phyloP scores from a whole-genome alignment of 2,113 vertebrate genomes.

The Mirounga angustirostris region DNA sequence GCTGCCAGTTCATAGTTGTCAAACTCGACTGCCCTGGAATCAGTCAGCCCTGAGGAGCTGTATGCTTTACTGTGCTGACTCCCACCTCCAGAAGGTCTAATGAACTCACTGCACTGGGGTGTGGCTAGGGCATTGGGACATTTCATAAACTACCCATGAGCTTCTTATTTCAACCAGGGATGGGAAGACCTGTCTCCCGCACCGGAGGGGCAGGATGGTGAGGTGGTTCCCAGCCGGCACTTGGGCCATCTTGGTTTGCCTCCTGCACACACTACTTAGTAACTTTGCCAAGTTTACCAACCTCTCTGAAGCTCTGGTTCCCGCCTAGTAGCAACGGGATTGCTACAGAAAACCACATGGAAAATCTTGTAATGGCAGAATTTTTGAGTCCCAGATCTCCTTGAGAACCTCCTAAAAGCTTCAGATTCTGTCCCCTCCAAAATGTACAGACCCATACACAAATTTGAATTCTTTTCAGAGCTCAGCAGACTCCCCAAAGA shows the following conservation, averaged over 20 bases:
- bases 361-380: not conserved
- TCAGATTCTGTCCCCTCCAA: not conserved
- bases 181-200: not conserved
- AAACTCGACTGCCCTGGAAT: not conserved
- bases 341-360: not conserved
- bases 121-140: not conserved
- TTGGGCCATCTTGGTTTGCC: not conserved
- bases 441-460: not conserved
- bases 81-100: not conserved
- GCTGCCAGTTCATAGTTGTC: not conserved
- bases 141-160: not conserved
- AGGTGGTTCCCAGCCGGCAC: not conserved
- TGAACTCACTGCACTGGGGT: not conserved
- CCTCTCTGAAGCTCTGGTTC: not conserved
- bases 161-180: not conserved
- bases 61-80: not conserved
- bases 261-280: not conserved
- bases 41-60: not conserved
- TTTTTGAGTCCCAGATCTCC: not conserved
- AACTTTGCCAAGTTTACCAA: not conserved
- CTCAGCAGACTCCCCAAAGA: not conserved
- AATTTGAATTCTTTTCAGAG: not conserved
- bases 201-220: fast-evolving
- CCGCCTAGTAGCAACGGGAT: not conserved
- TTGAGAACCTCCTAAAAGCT: slow-evolving; percentile 17